A percentile compares a stretch with the other conserved stretches of the same genome.
phyloP scores from a whole-genome alignment of 2,113 vertebrate genomes.

The Telmatochromis sp. region DNA sequence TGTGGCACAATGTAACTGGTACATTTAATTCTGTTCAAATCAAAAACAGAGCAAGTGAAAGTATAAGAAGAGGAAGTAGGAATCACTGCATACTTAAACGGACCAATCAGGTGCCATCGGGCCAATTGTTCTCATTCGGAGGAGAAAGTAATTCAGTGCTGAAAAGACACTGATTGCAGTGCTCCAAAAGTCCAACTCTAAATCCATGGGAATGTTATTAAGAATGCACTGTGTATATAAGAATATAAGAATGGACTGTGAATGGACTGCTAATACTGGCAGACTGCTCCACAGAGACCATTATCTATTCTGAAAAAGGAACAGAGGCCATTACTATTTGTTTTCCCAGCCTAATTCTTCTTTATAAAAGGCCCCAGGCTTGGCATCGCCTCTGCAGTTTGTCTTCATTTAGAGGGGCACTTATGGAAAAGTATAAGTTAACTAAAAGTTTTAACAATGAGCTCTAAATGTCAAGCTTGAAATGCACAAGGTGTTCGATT shows the following conservation, averaged over 20 bases:
- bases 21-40: background rate
- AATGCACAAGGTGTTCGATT: background rate
- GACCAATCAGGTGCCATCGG: background rate
- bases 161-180: constrained; percentile 42
- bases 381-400: background rate
- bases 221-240: background rate
- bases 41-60: background rate
- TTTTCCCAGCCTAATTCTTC: background rate
- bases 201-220: constrained; percentile 30
- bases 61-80: background rate
- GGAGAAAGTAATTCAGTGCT: background rate
- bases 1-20: background rate
- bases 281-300: constrained; percentile 14
- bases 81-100: background rate
- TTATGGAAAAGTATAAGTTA: background rate
- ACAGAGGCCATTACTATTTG: background rate
- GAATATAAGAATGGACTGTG: constrained; percentile 3
- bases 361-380: background rate
- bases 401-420: background rate
- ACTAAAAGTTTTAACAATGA: background rate
- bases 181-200: background rate
- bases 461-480: background rate
- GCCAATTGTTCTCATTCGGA: background rate
- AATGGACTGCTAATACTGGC: constrained; percentile 56
- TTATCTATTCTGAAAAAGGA: background rate